Base-by-base conservation (phyloP, 2,113 vertebrate species). In the Thermophis baileyi region DNA sequence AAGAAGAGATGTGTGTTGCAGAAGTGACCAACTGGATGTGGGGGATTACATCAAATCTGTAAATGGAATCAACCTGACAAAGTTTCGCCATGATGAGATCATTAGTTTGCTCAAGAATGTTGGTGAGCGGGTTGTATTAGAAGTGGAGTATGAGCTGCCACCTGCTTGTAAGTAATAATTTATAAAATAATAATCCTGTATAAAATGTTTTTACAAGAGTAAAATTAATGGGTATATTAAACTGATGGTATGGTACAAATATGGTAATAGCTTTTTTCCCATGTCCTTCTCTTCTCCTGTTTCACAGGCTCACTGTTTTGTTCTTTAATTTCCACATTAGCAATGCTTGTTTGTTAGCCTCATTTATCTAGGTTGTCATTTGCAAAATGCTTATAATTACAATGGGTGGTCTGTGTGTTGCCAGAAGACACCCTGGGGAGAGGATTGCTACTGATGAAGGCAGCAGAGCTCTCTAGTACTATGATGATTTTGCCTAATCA, bases 61-160 rank as follows among this genome's bases (percentile, higher is more conserved):
- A 16, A 99, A 99, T 85, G 99, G 99, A 91, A 99, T 99, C 98
- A 99, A 99, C 96, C 96, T 99, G 94, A 98, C 98, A 92, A 99
- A 99, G 94, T 99, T 99, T 97, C 98, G 99, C 85, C 99, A 99
- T 0, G 99, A 99, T 1, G 99, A 99, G 96, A 99, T 99, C 97
- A 99, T 99, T 97, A 99, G 99, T 90, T 96, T 99, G 90, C 98
- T 99, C 96, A 99, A 99, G 97, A 99, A 99, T 0, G 99, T 99
- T 2, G 99, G 99, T 0, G 99, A 99, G 95, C 97, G 99, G 16
- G 99, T 99, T 91, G 98, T 99, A 14, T 97, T 99, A 51, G 99
- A 99, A 97, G 99, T 99, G 4, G 99, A 99, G 74, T 99, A 99
- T 89, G 99, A 99, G 92, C 98, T 99, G 51, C 99, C 99, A 0